These are phyloP conservation scores for Macropus fuliginosus DNA, from an alignment of 2,797 vertebrate genomes.

Conservation along the genomic window DNA sequence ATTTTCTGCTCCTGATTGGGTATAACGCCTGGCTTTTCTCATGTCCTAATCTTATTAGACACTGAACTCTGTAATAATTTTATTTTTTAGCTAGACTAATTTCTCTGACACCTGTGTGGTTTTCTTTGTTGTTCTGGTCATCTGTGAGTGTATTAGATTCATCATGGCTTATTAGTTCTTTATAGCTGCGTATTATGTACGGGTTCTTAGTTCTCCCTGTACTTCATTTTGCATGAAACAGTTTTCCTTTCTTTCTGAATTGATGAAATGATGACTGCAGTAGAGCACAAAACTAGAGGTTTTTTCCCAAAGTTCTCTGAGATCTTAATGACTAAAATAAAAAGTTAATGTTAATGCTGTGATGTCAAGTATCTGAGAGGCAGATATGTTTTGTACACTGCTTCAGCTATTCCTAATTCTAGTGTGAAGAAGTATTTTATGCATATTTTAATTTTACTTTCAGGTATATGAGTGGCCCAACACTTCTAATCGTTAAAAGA, in stretches of 20 bases:
- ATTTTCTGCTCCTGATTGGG: background rate
- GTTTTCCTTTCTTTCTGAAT: background rate
- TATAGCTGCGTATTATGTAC: background rate
- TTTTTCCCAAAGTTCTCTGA: background rate
- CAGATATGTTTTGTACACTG: background rate
- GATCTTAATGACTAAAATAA: constrained; percentile 11
- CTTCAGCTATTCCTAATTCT: background rate
- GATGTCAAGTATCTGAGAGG: background rate
- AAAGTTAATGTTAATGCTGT: constrained; percentile 5
- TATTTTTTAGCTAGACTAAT: background rate
- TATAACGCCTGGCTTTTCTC: background rate
- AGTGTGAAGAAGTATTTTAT: constrained; percentile 28
- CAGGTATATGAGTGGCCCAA: constrained; percentile 87
- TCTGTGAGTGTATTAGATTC: constrained; percentile 14
- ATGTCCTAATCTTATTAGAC: background rate
- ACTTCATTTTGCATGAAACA: background rate
- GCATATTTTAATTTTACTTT: constrained; percentile 58
- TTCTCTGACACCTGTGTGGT: background rate
- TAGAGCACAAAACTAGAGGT: background rate
- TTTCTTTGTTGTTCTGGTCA: background rate
- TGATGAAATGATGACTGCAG: background rate
- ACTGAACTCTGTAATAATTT: background rate
- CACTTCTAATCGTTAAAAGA: constrained; percentile 81
- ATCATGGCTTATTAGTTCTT: background rate
- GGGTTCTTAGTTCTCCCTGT: constrained; percentile 28